Evolutionary conservation across 37 sponge, comb jelly and placozoan genomes (phyloP), one percentile per base, ranked within the genome.

Genomic region (Aphrocallistes beatrix): DNA sequence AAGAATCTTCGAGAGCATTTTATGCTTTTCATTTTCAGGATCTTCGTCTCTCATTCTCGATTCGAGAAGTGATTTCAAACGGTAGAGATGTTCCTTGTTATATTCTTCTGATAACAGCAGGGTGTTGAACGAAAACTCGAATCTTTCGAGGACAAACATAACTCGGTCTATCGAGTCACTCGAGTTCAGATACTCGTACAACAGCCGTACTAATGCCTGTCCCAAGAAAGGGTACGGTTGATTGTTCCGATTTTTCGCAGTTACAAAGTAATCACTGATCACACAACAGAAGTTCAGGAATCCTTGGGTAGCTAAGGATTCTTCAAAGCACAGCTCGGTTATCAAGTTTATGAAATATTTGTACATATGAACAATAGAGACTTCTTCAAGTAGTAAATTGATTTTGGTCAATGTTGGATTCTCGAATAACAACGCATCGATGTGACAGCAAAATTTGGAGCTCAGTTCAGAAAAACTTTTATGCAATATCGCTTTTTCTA

Each of bases 201-300:
- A 60, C 8, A 60, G 34, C 8, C 75, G 75, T 13, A 60, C 75
- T 60, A 60, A 28, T 25, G 75, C 75, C n/a, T 60, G 75, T 28
- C 75, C 75, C 21, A 60, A 13, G n/a, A 60, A 60, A 19, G 75
- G 75, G 21, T 60, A 60, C 10, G 75, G 75, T 60, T 60, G 75
- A 25, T 60, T 19, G 21, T 60, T 60, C 34, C 75, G 10, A 60
- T 60, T 60, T 60, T 28, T 60, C 25, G 75, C 75, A 60, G 75
- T 60, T 6, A 60, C 75, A 60, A 60, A 60, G 21, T 60, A 60
- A 60, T 60, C 75, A 60, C 75, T 60, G 34, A 60, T 60, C 6
- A 60, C 75, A 60, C 32, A 60, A 28, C 75, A 60, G 21, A 60
- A 60, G n/a, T 60, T 60, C 21, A 32, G 75, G n/a, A 19, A 60